phyloP scores from a whole-genome alignment of 2,888 invertebrate genomes.

The Lucinisca nassula region DNA sequence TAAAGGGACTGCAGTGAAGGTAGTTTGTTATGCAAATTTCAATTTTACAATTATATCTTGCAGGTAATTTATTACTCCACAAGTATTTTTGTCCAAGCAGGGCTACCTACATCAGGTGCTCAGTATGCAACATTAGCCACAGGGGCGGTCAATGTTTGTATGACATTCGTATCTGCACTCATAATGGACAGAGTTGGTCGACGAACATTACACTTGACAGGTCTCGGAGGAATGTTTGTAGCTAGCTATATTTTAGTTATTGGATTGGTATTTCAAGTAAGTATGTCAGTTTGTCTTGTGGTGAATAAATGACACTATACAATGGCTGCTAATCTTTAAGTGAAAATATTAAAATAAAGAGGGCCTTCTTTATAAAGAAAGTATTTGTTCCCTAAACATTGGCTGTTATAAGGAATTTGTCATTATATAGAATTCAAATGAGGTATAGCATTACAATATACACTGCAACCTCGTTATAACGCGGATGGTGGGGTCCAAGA shows the following conservation, averaged over 20 bases:
- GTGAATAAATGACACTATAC: not conserved
- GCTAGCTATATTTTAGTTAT: constrained; percentile 92
- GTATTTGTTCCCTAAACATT: not conserved
- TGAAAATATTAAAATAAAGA: not conserved
- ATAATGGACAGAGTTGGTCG: constrained; percentile 95
- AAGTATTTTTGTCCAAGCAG: constrained; percentile 93
- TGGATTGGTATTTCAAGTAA: constrained; percentile 80
- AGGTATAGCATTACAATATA: not conserved
- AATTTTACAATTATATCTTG: not conserved
- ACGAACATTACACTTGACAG: constrained; percentile 93
- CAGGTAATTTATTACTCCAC: constrained; percentile 99
- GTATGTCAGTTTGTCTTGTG: not conserved
- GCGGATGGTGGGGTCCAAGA: too few species aligned
- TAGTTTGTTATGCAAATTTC: not conserved
- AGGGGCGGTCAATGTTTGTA: constrained; percentile 95
- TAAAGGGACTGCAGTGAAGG: not conserved
- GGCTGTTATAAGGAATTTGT: not conserved
- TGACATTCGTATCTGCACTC: constrained; percentile 94
- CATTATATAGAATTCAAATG: not conserved
- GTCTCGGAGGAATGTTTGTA: constrained; percentile 94
- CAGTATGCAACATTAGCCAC: constrained; percentile 95
- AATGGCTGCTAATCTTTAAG: not conserved
- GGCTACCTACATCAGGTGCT: constrained; percentile 90
- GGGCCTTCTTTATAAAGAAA: not conserved
- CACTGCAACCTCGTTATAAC: too few species aligned